A percentile compares a stretch with the other conserved stretches of the same genome.
These are phyloP conservation scores for Leptodactylus fallax DNA, from an alignment of 2,797 vertebrate species.

Conservation along the genomic window DNA sequence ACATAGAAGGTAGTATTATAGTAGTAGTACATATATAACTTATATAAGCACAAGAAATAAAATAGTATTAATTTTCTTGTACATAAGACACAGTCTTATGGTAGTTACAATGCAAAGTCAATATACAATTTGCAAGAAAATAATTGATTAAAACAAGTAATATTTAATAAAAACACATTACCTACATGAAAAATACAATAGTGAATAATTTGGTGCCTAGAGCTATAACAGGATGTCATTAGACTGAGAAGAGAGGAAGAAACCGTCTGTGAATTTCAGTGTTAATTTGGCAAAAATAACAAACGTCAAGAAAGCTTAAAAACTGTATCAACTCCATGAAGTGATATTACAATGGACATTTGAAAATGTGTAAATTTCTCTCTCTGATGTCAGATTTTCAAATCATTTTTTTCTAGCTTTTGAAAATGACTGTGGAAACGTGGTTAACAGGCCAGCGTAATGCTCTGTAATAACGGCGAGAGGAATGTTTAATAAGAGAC, in stretches of 20 bases:
- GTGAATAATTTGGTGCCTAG: neutral
- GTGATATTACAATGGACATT: neutral
- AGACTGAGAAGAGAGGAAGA: neutral
- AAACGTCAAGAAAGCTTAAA: slow-evolving; percentile 5
- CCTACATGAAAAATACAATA: neutral
- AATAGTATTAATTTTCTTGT: neutral
- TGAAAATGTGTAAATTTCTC: slow-evolving; percentile 6
- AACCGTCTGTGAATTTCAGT: slow-evolving; percentile 23
- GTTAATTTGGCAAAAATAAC: slow-evolving; percentile 48
- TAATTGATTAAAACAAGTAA: neutral
- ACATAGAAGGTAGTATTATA: neutral
- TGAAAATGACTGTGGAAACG: slow-evolving; percentile 44
- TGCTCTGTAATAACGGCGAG: slow-evolving; percentile 47
- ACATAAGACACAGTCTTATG: neutral
- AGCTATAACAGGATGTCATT: neutral
- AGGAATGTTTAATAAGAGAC: slow-evolving; percentile 59
- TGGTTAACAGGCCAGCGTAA: slow-evolving; percentile 15
- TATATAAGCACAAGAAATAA: neutral
- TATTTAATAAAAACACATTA: neutral
- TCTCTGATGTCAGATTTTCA: slow-evolving; percentile 4
- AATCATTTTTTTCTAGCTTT: slow-evolving; percentile 5
- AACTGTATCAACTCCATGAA: neutral
- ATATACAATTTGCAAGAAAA: neutral
- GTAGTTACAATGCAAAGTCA: neutral
- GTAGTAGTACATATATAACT: neutral